Percentiles rank a stretch among this genome's conserved stretches.
Evolutionary conservation across 2,113 vertebrate genomes (phyloP).

Genomic region (Hemicordylus capensis): DNA sequence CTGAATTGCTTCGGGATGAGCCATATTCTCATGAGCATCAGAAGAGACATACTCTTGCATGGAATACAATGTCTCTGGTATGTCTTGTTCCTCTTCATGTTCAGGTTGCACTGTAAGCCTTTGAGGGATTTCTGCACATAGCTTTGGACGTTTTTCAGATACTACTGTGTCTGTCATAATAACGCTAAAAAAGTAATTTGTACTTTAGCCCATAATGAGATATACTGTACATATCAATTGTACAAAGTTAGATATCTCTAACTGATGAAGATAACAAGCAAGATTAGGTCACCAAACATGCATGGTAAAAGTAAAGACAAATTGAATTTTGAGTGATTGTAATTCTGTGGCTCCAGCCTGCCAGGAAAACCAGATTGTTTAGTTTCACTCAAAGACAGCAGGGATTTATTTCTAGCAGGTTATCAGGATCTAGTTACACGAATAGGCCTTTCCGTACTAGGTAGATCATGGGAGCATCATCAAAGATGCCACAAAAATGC

Average conservation of each 20-base stretch:
- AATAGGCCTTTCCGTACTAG: background rate
- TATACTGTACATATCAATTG: background rate
- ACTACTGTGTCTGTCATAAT: constrained; percentile 56
- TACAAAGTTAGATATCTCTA: background rate
- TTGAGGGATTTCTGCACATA: constrained; percentile 69
- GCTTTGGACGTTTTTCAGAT: constrained; percentile 49
- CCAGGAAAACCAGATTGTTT: background rate
- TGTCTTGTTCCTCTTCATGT: constrained; percentile 50
- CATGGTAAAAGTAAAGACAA: background rate
- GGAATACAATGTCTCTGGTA: constrained; percentile 43
- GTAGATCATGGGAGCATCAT: too few relatives aligned
- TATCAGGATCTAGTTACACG: background rate
- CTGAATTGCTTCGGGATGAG: background rate
- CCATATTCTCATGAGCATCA: constrained; percentile 27
- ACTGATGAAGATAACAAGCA: background rate
- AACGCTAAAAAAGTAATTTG: constrained; percentile 50
- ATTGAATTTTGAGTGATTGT: background rate
- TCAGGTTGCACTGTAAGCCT: background rate
- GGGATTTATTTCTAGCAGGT: background rate
- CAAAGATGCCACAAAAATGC: background rate
- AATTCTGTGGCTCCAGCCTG: background rate
- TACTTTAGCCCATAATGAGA: constrained; percentile 14
- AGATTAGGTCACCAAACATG: background rate
- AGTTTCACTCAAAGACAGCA: rapidly evolving
- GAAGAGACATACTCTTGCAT: constrained; percentile 77